phyloP scores from a whole-genome alignment of 2,888 invertebrate species.

The Drosophila paracracens region DNA sequence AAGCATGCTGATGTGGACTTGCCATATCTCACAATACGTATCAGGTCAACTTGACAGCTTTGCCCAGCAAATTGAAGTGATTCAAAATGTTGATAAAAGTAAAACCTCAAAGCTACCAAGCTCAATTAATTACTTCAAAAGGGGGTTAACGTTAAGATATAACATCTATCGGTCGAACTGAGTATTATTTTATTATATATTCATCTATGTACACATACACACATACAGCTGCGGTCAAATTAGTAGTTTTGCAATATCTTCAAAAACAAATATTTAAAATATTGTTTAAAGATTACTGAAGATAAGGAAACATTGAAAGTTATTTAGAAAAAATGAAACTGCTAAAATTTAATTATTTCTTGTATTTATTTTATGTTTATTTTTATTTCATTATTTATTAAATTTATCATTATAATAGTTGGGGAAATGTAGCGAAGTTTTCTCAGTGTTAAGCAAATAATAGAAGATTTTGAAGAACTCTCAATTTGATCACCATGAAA shows the following conservation, averaged over 20 bases:
- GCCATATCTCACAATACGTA: neutral
- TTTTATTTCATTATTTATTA: too few species aligned
- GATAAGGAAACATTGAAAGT: neutral
- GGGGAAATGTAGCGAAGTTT: too few species aligned
- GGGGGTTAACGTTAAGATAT: neutral
- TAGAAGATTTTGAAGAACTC: neutral
- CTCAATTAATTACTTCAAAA: neutral
- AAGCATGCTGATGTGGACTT: neutral
- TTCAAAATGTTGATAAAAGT: neutral
- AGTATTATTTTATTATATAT: neutral
- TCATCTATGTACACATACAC: neutral
- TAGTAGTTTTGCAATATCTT: neutral
- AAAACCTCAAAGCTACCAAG: neutral
- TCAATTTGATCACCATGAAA: neutral
- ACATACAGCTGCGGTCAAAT: neutral
- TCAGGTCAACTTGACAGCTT: neutral
- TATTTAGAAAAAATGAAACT: neutral
- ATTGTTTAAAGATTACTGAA: neutral
- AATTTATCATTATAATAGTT: too few species aligned
- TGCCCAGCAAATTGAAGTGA: constrained; percentile 6
- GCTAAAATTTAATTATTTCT: neutral
- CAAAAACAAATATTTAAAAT: neutral
- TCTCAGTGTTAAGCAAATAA: neutral
- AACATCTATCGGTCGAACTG: neutral
- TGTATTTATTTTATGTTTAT: too few species aligned